Evolutionary conservation across 1,140 invertebrate genomes (phyloP).

Genomic region (Galendromus occidentalis): DNA sequence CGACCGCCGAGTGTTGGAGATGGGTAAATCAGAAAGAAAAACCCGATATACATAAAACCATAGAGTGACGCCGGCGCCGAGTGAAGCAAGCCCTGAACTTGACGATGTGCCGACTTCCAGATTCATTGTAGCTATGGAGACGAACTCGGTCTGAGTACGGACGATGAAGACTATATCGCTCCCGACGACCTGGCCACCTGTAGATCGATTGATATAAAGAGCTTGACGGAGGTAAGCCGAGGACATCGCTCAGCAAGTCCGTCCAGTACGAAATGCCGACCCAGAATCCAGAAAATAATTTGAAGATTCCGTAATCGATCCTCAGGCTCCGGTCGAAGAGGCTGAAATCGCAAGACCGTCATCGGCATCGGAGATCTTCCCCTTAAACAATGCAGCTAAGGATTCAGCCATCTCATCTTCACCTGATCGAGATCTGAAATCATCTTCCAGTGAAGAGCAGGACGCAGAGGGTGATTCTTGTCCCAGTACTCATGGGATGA

Average conservation of each 20-base stretch:
- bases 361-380: background rate
- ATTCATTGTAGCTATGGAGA: conserved; percentile 77
- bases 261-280: background rate
- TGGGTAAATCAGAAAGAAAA: conserved; percentile 30
- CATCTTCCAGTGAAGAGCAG: background rate
- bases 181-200: conserved; percentile 24
- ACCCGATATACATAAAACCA: background rate
- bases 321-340: background rate
- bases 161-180: conserved; percentile 63
- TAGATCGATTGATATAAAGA: background rate
- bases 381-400: too few relatives aligned
- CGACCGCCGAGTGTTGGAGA: background rate
- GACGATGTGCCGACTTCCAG: conserved; percentile 59
- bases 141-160: conserved; percentile 70
- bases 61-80: background rate
- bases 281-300: too few relatives aligned
- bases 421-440: background rate
- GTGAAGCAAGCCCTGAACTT: background rate
- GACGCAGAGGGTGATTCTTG: background rate
- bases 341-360: background rate
- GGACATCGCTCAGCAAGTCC: background rate
- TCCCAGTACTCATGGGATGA: background rate
- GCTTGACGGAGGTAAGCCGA: background rate
- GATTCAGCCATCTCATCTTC: too few relatives aligned
- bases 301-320: background rate